Conservation (phyloP, 2,797 vertebrate species). For the Gymnocypris eckloni region DNA sequence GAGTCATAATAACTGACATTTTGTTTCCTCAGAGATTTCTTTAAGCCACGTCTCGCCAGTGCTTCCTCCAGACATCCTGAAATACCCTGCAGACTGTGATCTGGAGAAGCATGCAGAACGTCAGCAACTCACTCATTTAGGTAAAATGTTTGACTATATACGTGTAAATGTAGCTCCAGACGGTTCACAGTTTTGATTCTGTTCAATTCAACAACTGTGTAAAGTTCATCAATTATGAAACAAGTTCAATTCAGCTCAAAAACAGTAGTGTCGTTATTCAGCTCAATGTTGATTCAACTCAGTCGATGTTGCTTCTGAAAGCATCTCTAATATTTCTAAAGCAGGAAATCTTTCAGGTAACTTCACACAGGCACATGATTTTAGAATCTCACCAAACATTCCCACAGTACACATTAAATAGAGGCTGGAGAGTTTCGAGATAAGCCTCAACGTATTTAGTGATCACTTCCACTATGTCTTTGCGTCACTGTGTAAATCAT, state of each 20-base stretch:
- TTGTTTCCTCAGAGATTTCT: slow-evolving; percentile 1
- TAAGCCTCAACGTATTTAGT: neutral
- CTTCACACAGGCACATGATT: neutral
- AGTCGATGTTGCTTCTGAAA: neutral
- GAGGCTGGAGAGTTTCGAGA: slow-evolving; percentile 23
- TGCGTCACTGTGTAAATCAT: slow-evolving; percentile 11
- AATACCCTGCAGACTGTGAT: slow-evolving; percentile 26
- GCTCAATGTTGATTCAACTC: neutral
- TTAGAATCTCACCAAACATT: slow-evolving; percentile 2
- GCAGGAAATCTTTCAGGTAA: neutral
- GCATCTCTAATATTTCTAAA: slow-evolving; percentile 6
- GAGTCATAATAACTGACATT: neutral
- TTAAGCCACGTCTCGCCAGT: neutral
- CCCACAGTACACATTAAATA: neutral
- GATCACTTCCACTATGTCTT: slow-evolving; percentile 3
- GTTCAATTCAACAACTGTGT: neutral
- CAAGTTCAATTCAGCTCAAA: neutral
- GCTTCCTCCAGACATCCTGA: slow-evolving; percentile 50
- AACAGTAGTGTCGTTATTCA: neutral
- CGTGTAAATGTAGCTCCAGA: neutral
- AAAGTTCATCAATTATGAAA: neutral
- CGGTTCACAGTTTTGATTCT: neutral
- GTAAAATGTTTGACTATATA: neutral
- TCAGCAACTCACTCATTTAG: slow-evolving; percentile 2
- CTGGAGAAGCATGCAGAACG: slow-evolving; percentile 16